These are phyloP conservation scores for Odontothrips loti DNA, from an alignment of 2,888 invertebrate genomes.

Conservation along the genomic window DNA sequence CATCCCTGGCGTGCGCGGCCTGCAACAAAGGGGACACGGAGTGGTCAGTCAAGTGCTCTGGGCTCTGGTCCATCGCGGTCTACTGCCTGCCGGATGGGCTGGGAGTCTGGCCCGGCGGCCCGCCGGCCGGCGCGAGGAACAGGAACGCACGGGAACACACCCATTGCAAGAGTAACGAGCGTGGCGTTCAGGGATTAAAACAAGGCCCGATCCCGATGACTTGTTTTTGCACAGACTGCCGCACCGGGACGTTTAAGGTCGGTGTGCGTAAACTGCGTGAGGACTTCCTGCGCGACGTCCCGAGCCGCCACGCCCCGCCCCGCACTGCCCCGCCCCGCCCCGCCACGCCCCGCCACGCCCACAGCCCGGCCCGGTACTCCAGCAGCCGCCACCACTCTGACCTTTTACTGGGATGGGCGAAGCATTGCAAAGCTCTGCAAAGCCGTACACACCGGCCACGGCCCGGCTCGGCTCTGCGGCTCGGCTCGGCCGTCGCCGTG, in stretches of 20 bases:
- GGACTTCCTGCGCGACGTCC: not conserved
- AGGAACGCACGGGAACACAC: not conserved
- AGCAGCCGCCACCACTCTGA: not conserved
- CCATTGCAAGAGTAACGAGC: not conserved
- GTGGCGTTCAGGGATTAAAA: not conserved
- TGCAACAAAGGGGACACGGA: too few relatives aligned
- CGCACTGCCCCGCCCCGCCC: not conserved
- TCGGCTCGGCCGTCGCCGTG: not conserved
- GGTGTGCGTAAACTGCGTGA: not conserved
- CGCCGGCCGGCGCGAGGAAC: not conserved
- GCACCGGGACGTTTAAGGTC: not conserved
- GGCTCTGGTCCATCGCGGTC: too few relatives aligned
- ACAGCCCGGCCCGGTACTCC: not conserved
- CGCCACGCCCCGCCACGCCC: not conserved
- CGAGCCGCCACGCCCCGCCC: not conserved
- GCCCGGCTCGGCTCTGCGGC: not conserved
- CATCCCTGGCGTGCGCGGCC: too few relatives aligned
- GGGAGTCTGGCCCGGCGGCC: not conserved
- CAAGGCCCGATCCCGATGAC: not conserved
- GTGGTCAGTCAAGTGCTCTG: too few relatives aligned
- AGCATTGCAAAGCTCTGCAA: slow-evolving; percentile 12
- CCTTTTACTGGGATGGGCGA: slow-evolving; percentile 4
- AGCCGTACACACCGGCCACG: not conserved
- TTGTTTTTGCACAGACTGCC: not conserved
- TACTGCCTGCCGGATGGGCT: too few relatives aligned